Base-by-base conservation (phyloP, 2,888 invertebrate species). In the Alentia gelatinosa region DNA sequence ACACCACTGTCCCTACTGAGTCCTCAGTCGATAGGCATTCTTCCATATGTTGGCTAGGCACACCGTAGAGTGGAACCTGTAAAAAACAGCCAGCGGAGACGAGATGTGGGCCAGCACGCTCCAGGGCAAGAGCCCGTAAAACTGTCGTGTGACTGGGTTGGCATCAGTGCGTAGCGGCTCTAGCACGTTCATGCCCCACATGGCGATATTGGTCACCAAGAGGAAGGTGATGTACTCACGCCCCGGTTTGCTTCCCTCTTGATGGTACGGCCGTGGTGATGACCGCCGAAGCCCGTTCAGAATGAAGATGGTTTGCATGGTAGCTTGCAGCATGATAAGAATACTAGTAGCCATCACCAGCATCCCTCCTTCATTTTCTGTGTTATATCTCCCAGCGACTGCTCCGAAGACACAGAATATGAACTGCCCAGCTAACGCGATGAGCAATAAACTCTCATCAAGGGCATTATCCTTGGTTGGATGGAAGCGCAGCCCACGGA, bases 21-120 rank as follows among this genome's bases (percentile, higher is more conserved):
- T n/a, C 86, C 50, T 90, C 37, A 68, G 74, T 89, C 98, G 98
- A 96, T 98, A 99, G 19, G 98, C 98, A 93, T 98, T 97, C 96
- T 98, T 98, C 99, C 99, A 99, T 94, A 99, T 98, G 96, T 98
- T 98, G 96, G 98, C 98, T 91, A 99, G 97, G 95, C 98, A 98
- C 0, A 99, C 98, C 0, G 98, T 92, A 68, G 98, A 98, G 95
- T 99, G 98, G 96, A 99, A 99, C 92, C 98, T 97, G 96, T 98
- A 98, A 97, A 99, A 98, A 96, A 99, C 98, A 97, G 98, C 98
- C 93, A 99, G 97, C 75, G 99, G 99, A 93, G 98, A 97, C 94
- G 98, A 98, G 95, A 98, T 97, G 94, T 98, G 98, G 96, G 98
- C 98, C 83, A 99, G 98, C 94, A 98, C 97, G 91, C 98, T 98